phyloP scores from a whole-genome alignment of 2,888 invertebrate species.

The Caenorhabditis becei region DNA sequence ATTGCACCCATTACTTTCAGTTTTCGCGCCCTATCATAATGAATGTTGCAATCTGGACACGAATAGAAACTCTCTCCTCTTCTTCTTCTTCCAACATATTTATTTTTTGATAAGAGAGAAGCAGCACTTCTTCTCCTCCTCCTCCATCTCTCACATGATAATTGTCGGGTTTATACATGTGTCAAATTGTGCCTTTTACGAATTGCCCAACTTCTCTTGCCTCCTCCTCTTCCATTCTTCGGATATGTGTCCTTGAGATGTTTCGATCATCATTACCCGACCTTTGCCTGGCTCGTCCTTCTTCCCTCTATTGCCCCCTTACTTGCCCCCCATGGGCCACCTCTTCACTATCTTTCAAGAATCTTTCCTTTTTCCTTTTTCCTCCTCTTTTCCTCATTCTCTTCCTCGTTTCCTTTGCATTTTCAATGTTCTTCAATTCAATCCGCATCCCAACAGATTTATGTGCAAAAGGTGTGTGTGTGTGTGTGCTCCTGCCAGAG shows the following conservation, averaged over 20 bases:
- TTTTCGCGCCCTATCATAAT: conserved; percentile 18
- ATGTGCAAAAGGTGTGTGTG: conserved; percentile 38
- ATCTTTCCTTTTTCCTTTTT: conserved; percentile 19
- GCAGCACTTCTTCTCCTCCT: conserved; percentile 12
- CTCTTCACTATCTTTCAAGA: conserved; percentile 18
- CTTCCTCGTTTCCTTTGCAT: conserved; percentile 29
- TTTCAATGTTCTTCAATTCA: conserved; percentile 19
- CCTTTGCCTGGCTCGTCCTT: conserved; percentile 18
- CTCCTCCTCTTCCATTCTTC: background rate
- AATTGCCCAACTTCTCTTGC: conserved; percentile 9
- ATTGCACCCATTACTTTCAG: too few species aligned
- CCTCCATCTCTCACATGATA: conserved; percentile 38
- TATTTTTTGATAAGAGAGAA: conserved; percentile 34
- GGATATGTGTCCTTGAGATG: conserved; percentile 36
- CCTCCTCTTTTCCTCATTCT: conserved; percentile 2
- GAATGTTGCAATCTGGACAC: conserved; percentile 25
- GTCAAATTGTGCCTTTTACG: conserved; percentile 26
- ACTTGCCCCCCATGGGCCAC: background rate
- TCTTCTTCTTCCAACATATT: background rate
- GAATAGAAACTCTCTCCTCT: background rate
- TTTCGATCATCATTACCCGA: conserved; percentile 48
- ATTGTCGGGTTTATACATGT: conserved; percentile 27
- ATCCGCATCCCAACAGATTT: conserved; percentile 19
- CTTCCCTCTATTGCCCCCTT: conserved; percentile 1
- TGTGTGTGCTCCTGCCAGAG: background rate